phyloP scores from a whole-genome alignment of 2,113 vertebrate genomes.

The Rhodinocichla rosea region DNA sequence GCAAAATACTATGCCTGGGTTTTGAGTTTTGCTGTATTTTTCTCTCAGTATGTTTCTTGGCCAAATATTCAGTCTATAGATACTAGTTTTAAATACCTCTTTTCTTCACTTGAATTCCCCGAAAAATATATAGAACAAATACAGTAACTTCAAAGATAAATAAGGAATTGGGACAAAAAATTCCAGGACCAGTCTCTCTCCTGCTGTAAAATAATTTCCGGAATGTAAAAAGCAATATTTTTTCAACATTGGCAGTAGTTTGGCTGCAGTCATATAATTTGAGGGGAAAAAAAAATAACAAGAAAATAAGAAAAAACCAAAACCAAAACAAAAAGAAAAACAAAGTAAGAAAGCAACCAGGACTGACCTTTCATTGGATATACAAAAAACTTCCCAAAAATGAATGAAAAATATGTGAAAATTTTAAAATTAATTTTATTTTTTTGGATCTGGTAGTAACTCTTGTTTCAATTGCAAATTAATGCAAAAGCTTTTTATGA shows the following conservation, averaged over 20 bases:
- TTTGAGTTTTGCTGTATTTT: background rate
- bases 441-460: background rate
- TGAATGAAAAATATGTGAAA: background rate
- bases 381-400: accelerated
- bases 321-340: background rate
- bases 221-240: background rate
- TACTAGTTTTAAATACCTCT: background rate
- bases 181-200: accelerated
- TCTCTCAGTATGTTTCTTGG: background rate
- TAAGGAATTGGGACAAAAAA: background rate
- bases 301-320: accelerated
- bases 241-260: background rate
- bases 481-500: background rate
- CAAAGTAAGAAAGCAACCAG: background rate
- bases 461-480: background rate
- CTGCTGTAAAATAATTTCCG: background rate
- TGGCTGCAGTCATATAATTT: background rate
- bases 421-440: background rate
- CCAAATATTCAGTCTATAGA: background rate
- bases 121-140: background rate
- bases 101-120: accelerated
- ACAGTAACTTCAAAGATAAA: background rate
- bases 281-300: no score
- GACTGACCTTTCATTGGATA: background rate
- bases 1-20: background rate